Conservation (phyloP, 2,797 vertebrate species). For the Lagocephalus sceleratus region DNA sequence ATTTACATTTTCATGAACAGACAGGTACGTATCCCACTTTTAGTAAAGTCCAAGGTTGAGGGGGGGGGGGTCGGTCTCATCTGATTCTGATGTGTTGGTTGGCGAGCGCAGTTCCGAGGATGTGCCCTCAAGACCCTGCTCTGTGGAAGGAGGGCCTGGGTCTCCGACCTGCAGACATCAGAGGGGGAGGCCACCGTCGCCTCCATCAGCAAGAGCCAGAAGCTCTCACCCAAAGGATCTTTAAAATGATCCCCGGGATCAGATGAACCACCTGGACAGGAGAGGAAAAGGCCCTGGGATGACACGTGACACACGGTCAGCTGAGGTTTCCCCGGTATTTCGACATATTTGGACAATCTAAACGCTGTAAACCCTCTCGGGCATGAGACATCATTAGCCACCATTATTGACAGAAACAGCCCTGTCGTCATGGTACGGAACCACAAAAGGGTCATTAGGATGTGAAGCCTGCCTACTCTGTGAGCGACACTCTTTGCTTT, state of each 20-base stretch:
- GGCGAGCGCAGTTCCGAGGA: constrained; percentile 66
- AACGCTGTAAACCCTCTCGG: too few species aligned
- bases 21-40: constrained; percentile 54
- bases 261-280: background rate
- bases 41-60: background rate
- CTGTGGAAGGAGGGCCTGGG: constrained; percentile 74
- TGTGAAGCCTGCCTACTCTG: constrained; percentile 1
- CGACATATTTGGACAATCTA: too few species aligned
- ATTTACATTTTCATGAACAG: constrained; percentile 79
- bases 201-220: constrained; percentile 50
- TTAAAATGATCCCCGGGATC: constrained; percentile 23
- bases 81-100: background rate
- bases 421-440: too few species aligned
- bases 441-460: background rate
- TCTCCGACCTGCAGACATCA: constrained; percentile 36
- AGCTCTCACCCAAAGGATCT: constrained; percentile 39
- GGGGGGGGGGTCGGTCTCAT: background rate
- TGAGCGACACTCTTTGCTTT: background rate
- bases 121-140: constrained; percentile 64
- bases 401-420: too few species aligned
- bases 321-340: too few species aligned
- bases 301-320: too few species aligned
- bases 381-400: too few species aligned
- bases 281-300: background rate
- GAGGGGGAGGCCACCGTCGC: constrained; percentile 45